Conservation (phyloP, 2,113 vertebrate species). For the Pseudolaguvia tuberculata region DNA sequence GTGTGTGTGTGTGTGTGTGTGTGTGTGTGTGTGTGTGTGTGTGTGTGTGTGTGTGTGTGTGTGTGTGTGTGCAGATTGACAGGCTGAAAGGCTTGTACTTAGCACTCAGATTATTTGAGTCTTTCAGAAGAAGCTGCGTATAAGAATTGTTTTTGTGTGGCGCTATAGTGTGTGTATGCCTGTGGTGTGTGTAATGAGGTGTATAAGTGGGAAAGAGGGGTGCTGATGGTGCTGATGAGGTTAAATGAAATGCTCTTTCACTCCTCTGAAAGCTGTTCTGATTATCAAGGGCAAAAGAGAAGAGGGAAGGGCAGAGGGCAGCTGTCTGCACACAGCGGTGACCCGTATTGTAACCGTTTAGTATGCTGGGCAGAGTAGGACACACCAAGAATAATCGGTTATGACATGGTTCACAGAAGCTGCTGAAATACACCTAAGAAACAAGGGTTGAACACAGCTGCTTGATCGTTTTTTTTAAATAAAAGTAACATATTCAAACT, state of each 20-base stretch:
- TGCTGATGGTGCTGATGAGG: constrained; percentile 23
- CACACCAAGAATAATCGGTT: constrained; percentile 15
- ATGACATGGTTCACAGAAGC: constrained; percentile 10
- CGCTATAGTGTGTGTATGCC: constrained; percentile 24
- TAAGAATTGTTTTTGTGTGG: constrained; percentile 25
- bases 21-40: no score
- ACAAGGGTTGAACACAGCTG: constrained; percentile 11
- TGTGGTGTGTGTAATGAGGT: constrained; percentile 26
- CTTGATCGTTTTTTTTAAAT: neutral
- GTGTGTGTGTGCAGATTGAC: neutral
- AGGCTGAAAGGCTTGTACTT: constrained; percentile 11
- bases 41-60: constrained; percentile 7
- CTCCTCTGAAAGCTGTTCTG: constrained; percentile 21
- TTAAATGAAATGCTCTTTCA: constrained; percentile 42
- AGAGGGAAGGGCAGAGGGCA: neutral
- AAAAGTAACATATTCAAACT: neutral
- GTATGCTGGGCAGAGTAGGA: constrained; percentile 24
- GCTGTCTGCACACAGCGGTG: constrained; percentile 26
- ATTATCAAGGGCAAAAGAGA: constrained; percentile 15
- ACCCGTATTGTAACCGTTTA: constrained; percentile 22
- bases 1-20: no score
- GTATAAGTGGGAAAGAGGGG: constrained; percentile 25
- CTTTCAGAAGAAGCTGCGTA: neutral
- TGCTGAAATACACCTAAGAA: constrained; percentile 12
- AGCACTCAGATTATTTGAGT: constrained; percentile 16